These are phyloP conservation scores for Sycophaga agraensis DNA, from an alignment of 1,140 invertebrate genomes.

Conservation along the genomic window DNA sequence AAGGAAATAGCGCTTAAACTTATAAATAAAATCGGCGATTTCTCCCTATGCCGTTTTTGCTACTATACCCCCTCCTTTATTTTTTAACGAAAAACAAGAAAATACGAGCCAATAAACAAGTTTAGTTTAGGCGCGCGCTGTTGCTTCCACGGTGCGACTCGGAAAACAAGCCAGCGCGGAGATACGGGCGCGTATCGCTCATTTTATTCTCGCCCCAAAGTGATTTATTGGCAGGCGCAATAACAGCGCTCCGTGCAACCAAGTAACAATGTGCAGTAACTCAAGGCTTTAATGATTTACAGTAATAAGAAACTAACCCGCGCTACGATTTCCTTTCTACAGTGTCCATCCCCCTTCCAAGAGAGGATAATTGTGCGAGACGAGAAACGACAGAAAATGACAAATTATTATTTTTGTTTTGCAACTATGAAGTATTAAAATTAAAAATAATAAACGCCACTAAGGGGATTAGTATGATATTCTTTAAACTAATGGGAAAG, in stretches of 20 bases:
- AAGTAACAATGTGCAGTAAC: conserved; percentile 49
- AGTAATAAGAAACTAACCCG: conserved; percentile 47
- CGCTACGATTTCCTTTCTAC: conserved; percentile 31
- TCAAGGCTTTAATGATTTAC: conserved; percentile 51
- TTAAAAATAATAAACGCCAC: too few relatives aligned
- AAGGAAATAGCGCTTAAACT: conserved; percentile 10
- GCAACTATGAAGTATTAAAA: not conserved
- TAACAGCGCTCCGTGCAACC: conserved; percentile 33
- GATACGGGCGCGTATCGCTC: conserved; percentile 30
- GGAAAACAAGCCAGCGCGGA: conserved; percentile 19
- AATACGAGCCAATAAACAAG: conserved; percentile 28
- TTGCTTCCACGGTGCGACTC: not conserved
- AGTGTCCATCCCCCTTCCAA: conserved; percentile 6
- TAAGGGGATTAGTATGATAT: too few relatives aligned
- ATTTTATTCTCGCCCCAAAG: conserved; percentile 33
- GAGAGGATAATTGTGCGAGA: conserved; percentile 16
- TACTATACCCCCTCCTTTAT: not conserved
- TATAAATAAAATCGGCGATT: conserved; percentile 13
- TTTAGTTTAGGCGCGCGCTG: conserved; percentile 13
- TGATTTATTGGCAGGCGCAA: conserved; percentile 47
- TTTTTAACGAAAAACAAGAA: conserved; percentile 10
- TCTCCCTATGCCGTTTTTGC: not conserved
- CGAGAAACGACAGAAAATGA: not conserved
- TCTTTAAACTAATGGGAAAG: too few relatives aligned
- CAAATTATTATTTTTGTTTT: not conserved